Conservation (phyloP, 1,140 invertebrate genomes). For the Papilio polytes region DNA sequence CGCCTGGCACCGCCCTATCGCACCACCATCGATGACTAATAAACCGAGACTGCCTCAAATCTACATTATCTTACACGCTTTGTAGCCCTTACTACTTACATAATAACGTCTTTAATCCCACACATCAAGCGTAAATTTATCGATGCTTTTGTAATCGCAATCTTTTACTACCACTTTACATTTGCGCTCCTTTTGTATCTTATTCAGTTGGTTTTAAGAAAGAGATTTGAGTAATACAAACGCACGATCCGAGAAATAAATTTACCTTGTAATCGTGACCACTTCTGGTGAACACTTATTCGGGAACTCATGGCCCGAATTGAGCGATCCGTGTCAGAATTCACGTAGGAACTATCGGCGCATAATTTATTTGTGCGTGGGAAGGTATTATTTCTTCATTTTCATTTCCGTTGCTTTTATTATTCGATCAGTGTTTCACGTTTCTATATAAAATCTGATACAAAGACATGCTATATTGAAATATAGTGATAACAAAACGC, state of each 20-base stretch:
- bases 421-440: conserved; percentile 43
- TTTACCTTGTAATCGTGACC: conserved; percentile 72
- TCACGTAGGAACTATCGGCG: conserved; percentile 65
- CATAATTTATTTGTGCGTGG: conserved; percentile 73
- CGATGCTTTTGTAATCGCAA: conserved; percentile 59
- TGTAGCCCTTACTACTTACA: conserved; percentile 43
- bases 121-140: conserved; percentile 43
- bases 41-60: conserved; percentile 60
- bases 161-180: conserved; percentile 57
- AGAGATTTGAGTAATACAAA: conserved; percentile 47
- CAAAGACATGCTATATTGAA: conserved; percentile 35
- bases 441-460: conserved; percentile 37
- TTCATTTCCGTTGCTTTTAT: conserved; percentile 51
- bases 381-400: conserved; percentile 74
- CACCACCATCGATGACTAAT: conserved; percentile 83
- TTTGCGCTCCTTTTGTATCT: conserved; percentile 54
- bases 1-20: conserved; percentile 79
- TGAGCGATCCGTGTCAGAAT: conserved; percentile 78
- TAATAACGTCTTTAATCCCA: conserved; percentile 43
- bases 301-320: conserved; percentile 73
- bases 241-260: conserved; percentile 49
- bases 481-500: background rate
- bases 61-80: conserved; percentile 43
- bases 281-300: conserved; percentile 80
- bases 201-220: conserved; percentile 56